These are phyloP conservation scores for Chamaea fasciata DNA, from an alignment of 2,113 vertebrate species.

Conservation along the genomic window DNA sequence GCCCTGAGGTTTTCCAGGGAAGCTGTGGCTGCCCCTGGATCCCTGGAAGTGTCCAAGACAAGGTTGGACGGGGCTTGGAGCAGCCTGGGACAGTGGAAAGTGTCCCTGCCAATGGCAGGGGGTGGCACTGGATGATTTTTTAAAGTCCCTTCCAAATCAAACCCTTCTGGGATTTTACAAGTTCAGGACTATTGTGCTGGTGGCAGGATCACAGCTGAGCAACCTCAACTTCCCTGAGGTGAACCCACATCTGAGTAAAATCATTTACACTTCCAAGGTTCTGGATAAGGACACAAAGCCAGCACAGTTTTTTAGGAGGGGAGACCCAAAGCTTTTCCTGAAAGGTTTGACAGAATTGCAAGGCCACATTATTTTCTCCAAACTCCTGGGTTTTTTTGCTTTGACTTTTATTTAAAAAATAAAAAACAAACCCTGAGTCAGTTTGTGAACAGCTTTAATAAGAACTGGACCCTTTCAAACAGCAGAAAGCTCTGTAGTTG, in stretches of 20 bases:
- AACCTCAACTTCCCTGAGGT: background rate
- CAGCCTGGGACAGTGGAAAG: rapidly evolving
- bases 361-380: background rate
- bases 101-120: background rate
- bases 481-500: background rate
- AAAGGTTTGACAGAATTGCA: background rate
- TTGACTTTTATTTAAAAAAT: background rate
- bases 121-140: rapidly evolving
- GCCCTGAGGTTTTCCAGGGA: rapidly evolving
- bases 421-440: background rate
- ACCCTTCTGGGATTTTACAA: background rate
- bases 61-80: rapidly evolving
- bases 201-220: background rate
- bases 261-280: background rate
- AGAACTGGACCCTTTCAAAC: background rate
- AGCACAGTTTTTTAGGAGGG: background rate
- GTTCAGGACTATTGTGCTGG: background rate
- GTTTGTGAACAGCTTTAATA: background rate
- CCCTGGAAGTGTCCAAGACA: rapidly evolving
- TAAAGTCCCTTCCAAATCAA: background rate
- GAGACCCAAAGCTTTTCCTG: background rate
- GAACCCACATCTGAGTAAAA: background rate
- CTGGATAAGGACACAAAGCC: background rate
- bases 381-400: background rate
- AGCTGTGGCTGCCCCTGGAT: background rate